phyloP scores from a whole-genome alignment of 1,140 invertebrate genomes.

The Lasioglossum albipes region DNA sequence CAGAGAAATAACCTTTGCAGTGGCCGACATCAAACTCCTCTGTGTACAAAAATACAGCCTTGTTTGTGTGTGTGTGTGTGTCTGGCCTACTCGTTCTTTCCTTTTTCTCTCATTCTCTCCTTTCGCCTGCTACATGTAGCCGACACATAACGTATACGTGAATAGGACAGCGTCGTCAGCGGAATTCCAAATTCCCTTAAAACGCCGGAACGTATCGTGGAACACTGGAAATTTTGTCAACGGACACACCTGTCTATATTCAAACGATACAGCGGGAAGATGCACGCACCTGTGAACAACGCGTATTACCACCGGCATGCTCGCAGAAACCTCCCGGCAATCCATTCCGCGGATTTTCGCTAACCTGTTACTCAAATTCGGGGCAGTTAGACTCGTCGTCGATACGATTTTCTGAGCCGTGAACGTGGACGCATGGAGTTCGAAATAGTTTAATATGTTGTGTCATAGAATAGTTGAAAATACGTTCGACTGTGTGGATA shows the following conservation, averaged over 20 bases:
- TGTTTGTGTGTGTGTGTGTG: background rate
- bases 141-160: slow-evolving; percentile 48
- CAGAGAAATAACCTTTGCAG: slow-evolving; percentile 60
- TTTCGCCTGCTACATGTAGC: background rate
- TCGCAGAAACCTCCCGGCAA: background rate
- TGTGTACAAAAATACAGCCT: slow-evolving; percentile 34
- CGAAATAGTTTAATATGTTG: too few species aligned
- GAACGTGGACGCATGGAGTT: too few species aligned
- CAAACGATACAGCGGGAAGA: background rate
- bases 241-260: background rate
- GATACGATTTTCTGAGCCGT: too few species aligned
- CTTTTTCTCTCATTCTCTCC: background rate
- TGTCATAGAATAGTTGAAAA: too few species aligned
- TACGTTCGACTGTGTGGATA: too few species aligned
- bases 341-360: slow-evolving; percentile 32
- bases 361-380: too few species aligned
- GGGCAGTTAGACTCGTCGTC: too few species aligned
- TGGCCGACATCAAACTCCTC: slow-evolving; percentile 32
- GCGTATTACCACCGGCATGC: too few species aligned
- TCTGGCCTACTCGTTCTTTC: background rate
- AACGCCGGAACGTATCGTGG: slow-evolving; percentile 45
- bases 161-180: slow-evolving; percentile 57
- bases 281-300: background rate
- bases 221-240: slow-evolving; percentile 55
- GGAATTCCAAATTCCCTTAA: slow-evolving; percentile 68